Percentiles rank a stretch among this genome's conserved stretches.
These are phyloP conservation scores for Serrognathus titanus DNA, from an alignment of 2,888 invertebrate species.

Conservation along the genomic window DNA sequence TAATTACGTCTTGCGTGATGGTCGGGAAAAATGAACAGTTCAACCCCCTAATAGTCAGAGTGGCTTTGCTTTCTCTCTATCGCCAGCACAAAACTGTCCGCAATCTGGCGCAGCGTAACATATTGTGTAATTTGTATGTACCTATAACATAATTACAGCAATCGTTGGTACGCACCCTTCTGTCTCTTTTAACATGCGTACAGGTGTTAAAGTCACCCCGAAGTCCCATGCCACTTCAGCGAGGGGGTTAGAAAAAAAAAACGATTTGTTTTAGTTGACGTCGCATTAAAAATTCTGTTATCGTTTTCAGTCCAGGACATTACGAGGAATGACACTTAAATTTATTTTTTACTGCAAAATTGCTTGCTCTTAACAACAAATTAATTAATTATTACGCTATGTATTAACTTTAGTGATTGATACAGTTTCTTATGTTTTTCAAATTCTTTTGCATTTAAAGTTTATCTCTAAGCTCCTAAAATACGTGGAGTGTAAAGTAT, in stretches of 20 bases:
- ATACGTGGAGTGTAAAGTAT: too few species aligned
- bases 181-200: constrained; percentile 12
- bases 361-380: too few species aligned
- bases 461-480: too few species aligned
- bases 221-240: constrained; percentile 12
- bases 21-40: background rate
- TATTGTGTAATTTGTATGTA: constrained; percentile 18
- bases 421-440: too few species aligned
- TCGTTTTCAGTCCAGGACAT: too few species aligned
- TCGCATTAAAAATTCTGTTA: too few species aligned
- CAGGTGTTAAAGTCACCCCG: constrained; percentile 23
- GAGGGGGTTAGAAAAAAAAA: background rate
- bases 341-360: too few species aligned
- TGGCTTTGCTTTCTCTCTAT: background rate
- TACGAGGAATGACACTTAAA: too few species aligned
- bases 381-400: too few species aligned
- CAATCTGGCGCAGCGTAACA: constrained; percentile 15
- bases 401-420: too few species aligned
- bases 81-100: background rate
- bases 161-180: constrained; percentile 12
- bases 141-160: constrained; percentile 12
- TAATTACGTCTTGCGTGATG: constrained; percentile 14
- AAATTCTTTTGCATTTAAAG: too few species aligned
- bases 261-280: too few species aligned
- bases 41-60: background rate